Base-by-base conservation (phyloP, 2,888 invertebrate genomes). In the Pachliopta kotzebuea region DNA sequence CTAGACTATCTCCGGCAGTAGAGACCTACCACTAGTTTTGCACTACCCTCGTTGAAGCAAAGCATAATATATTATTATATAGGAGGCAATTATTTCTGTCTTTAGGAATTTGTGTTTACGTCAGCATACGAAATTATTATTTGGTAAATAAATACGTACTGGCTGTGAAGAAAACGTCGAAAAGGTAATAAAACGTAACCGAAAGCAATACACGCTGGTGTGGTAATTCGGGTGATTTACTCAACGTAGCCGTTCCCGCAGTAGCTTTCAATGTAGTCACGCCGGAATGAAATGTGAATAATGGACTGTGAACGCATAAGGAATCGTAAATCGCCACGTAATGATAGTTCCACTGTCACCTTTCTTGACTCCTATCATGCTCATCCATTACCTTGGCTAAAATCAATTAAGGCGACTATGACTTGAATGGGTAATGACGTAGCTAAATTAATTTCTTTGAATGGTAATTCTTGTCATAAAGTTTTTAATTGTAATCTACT, bases 201-300 rank as follows among this genome's bases (percentile, higher is more conserved):
- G 42, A 63, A 62, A 64, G 69, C 70, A 69, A 70, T 73, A 71
- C 67, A 70, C 70, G 72, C 72, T 70, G 68, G 67, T 63, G 70
- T 45, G 64, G 69, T 72, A 63, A 74, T 77, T 74, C 71, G 71
- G 77, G 74, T 77, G 77, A 78, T 79, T 74, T 75, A 72, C 74
- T 67, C 71, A 69, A 65, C 68, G 62, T 61, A 65, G 64, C 67
- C 66, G 68, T 71, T 67, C 66, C 69, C 65, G 56, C 60, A 61
- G 63, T 67, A 69, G 73, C 73, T 71, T 73, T 72, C 69, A 69
- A 71, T 70, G 74, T 74, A 77, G 80, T 80, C 79, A 79, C 64
- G 56, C 52, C 74, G 72, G 73, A 72, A 78, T 77, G 79, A 79
- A 81, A 81, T 76, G 81, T 80, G 84, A 83, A 81, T 83, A 82